phyloP scores from a whole-genome alignment of 2,113 vertebrate genomes.

The Pseudorasbora parva region DNA sequence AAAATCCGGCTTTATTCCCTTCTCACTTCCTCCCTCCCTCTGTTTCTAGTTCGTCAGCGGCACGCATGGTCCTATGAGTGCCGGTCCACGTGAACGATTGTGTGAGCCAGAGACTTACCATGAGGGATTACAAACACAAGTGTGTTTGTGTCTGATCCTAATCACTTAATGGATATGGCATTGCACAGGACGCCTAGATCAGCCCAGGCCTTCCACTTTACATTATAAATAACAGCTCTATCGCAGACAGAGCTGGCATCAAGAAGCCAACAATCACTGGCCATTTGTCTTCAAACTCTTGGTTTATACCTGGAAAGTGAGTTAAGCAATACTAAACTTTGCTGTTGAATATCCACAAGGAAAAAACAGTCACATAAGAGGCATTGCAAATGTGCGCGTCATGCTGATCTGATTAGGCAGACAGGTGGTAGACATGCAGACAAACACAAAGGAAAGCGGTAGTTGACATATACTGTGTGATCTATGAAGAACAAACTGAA shows the following conservation, averaged over 20 bases:
- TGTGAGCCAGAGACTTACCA: slow-evolving; percentile 63
- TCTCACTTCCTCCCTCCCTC: background rate
- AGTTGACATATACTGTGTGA: slow-evolving; percentile 22
- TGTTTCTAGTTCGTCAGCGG: background rate
- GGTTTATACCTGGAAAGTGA: background rate
- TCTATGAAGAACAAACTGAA: slow-evolving; percentile 9
- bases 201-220: slow-evolving; percentile 65
- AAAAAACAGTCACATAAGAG: background rate
- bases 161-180: slow-evolving; percentile 79
- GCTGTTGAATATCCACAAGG: background rate
- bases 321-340: background rate
- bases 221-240: slow-evolving; percentile 70
- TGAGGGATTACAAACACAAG: slow-evolving; percentile 68
- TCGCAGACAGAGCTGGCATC: slow-evolving; percentile 54
- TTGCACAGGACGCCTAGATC: slow-evolving; percentile 69
- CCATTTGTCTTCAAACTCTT: background rate
- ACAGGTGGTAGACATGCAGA: slow-evolving; percentile 29
- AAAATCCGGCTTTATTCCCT: background rate
- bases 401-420: slow-evolving; percentile 5
- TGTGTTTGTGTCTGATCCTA: slow-evolving; percentile 66
- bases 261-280: background rate
- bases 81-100: slow-evolving; percentile 66
- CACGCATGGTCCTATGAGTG: background rate
- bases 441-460: slow-evolving; percentile 1
- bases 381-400: background rate